Percentiles rank a stretch among this genome's conserved stretches.
phyloP scores from a whole-genome alignment of 2,797 vertebrate species.

The Acanthiza pusilla region DNA sequence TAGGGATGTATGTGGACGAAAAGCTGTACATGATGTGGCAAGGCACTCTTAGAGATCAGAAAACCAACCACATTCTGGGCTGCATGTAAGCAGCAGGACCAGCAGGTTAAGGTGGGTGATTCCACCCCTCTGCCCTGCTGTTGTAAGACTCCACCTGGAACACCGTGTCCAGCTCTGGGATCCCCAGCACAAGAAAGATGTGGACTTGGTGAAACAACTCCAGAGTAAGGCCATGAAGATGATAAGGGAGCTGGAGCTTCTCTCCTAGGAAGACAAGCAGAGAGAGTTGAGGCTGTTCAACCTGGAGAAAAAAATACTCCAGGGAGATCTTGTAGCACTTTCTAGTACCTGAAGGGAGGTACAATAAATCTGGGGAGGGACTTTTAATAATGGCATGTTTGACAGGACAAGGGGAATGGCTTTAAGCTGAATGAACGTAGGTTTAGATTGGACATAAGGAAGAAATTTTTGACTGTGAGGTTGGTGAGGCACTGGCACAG shows the following conservation, averaged over 20 bases:
- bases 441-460: neutral
- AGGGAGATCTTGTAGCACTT: neutral
- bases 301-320: neutral
- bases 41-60: neutral
- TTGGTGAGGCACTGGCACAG: too few relatives aligned
- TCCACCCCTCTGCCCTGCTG: neutral
- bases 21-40: neutral
- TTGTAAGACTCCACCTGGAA: too few relatives aligned
- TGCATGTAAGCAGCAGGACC: neutral
- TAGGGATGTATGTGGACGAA: neutral
- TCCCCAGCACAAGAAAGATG: neutral
- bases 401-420: neutral
- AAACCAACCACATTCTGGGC: neutral
- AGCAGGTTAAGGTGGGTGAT: rapidly evolving
- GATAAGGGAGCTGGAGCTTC: neutral
- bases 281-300: neutral
- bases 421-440: neutral
- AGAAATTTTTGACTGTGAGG: neutral
- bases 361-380: neutral
- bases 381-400: neutral
- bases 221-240: rapidly evolving
- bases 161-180: too few relatives aligned
- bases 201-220: neutral
- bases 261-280: too few relatives aligned
- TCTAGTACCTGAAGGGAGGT: neutral